A percentile compares a stretch with the other conserved stretches of the same genome.
phyloP scores from a whole-genome alignment of 2,113 vertebrate species.

The Tor tambroides region DNA sequence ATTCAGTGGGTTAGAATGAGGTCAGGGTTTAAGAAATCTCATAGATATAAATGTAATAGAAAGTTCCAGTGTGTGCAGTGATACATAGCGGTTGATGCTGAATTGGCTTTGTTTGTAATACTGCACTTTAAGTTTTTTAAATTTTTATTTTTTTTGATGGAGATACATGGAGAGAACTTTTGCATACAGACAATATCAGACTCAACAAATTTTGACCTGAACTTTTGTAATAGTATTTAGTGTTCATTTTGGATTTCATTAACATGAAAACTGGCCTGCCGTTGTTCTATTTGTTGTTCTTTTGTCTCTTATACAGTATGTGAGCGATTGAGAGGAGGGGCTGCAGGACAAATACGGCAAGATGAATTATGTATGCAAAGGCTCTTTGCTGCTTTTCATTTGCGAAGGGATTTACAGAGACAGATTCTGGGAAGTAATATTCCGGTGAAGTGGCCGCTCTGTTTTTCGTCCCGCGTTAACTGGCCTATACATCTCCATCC shows the following conservation, averaged over 20 bases:
- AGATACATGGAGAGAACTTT: not conserved
- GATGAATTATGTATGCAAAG: conserved; percentile 47
- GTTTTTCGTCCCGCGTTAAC: conserved; percentile 65
- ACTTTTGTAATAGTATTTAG: not conserved
- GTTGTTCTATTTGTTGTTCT: not conserved
- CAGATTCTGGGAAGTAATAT: conserved; percentile 51
- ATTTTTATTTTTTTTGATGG: not conserved
- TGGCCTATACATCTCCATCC: conserved; percentile 58
- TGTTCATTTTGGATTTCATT: not conserved
- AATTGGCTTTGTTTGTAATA: not conserved
- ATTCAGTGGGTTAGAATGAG: not conserved
- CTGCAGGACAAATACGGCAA: conserved; percentile 53
- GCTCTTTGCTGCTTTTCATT: conserved; percentile 33
- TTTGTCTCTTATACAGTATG: not conserved
- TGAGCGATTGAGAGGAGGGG: conserved; percentile 12
- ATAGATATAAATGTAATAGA: not conserved
- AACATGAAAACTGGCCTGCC: not conserved
- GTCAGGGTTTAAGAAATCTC: not conserved
- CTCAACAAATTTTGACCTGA: not conserved
- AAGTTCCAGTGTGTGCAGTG: not conserved
- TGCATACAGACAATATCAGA: not conserved
- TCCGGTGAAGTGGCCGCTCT: conserved; percentile 65
- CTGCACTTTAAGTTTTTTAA: too few relatives aligned
- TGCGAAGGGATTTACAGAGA: conserved; percentile 43
- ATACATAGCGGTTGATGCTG: not conserved